Evolutionary conservation across 2,113 vertebrate genomes (phyloP), one percentile per base, ranked within the genome.

Genomic region (Cygnus atratus): DNA sequence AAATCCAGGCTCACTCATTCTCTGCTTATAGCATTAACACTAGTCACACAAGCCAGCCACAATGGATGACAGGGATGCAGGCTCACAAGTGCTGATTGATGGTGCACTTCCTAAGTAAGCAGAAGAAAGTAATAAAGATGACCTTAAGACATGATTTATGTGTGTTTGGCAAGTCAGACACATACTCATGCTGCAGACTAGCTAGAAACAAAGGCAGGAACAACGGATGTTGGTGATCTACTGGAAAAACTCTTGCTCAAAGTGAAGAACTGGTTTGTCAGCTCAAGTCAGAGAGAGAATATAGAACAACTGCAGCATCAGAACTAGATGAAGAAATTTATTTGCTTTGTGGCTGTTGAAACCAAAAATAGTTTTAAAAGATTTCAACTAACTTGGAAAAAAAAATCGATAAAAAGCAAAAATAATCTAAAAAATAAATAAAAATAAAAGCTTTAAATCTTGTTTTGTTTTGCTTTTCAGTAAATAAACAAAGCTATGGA

Each of bases 101-200:
- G 91, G 78, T 11, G 39, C 66, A 31, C 94, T 86, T 94, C 93
- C 92, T 79, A 74, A 91, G 92, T 52, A 93, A 97, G 95, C 93
- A 86, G 84, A 80, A 96, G 57, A 81, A 35, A 95, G 90, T 95
- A 94, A 97, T 95, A 96, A 95, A 92, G 81, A 93, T 68, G 82
- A 95, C 93, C 95, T 90, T 74, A 70, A 46, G 74, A 66, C 16
- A 46, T 83, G 77, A 95, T 97, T 97, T 95, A 91, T 96, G 70
- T 70, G 78, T 46, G 78, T 82, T 94, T 87, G 96, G 88, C 58
- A 90, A 74, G 78, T 82, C 72, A 95, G 79, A 80, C 28, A 76
- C 91, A 81, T 8, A 15, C 20, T 50, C 33, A 21, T 5, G 1
- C 82, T 77, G 61, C 70, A 81, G 67, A 54, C 50, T 19, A 44